phyloP scores from a whole-genome alignment of 1,140 invertebrate genomes.

The Thaumatotibia leucotreta region DNA sequence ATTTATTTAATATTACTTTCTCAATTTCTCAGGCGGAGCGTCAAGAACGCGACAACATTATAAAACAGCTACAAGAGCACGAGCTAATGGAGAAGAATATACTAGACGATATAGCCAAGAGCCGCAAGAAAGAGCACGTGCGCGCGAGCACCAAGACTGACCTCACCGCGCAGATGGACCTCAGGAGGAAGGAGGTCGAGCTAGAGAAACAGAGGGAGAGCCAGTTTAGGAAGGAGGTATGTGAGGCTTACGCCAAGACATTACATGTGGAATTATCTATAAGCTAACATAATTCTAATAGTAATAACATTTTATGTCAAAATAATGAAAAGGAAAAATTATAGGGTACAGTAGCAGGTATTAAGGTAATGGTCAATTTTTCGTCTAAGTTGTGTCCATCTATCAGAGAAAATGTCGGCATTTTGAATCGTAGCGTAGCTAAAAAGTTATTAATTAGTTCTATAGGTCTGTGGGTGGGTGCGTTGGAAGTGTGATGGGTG shows the following conservation, averaged over 20 bases:
- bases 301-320: too few species aligned
- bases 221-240: conserved; percentile 35
- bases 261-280: too few species aligned
- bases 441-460: too few species aligned
- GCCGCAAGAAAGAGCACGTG: conserved; percentile 25
- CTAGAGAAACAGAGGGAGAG: conserved; percentile 25
- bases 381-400: too few species aligned
- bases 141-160: conserved; percentile 30
- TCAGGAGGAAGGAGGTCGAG: conserved; percentile 12
- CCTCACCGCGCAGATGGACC: conserved; percentile 37
- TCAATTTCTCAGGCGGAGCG: conserved; percentile 33
- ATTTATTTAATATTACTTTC: neutral
- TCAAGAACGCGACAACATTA: conserved; percentile 42
- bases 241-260: neutral
- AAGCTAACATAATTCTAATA: too few species aligned
- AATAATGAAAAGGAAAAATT: too few species aligned
- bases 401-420: too few species aligned
- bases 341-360: too few species aligned
- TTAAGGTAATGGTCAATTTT: too few species aligned
- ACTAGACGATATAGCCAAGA: conserved; percentile 35
- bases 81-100: conserved; percentile 48
- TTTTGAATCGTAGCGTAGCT: too few species aligned
- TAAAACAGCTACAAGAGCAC: conserved; percentile 49
- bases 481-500: too few species aligned
- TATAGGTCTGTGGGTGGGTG: too few species aligned